Base-by-base conservation (phyloP, 2,888 invertebrate species). In the Elegia similella region DNA sequence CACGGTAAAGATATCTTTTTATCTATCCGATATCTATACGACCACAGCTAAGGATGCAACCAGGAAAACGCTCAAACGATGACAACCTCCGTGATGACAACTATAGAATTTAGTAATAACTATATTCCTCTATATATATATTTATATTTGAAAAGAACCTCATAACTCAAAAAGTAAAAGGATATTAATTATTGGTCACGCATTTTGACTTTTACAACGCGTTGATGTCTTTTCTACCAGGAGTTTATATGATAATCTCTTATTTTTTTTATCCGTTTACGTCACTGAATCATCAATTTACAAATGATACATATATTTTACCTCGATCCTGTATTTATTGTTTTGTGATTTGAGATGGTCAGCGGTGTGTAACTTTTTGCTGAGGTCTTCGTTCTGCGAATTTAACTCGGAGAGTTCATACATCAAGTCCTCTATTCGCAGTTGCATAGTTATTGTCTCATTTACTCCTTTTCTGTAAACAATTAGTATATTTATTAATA, bases 341-440 rank as follows among this genome's bases (percentile, higher is more conserved):
- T 66, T 62, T 13, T 73, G 67, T 1, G 79, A 71, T 57, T 75
- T 80, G n/a, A 74, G 60, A 60, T 80, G 70, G 46, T 86, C 83
- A 5, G 69, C 66, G 57, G 68, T 76, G 42, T 75, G 67, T 13
- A 89, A 65, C 69, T 81, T 80, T 70, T 86, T 89, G 43, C 72
- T 75, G 42, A 88, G 80, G 60, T 85, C 84, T 6, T 64, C 62
- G 58, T 86, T 90, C 61, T 82, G 75, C 0, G 84, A 74, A 65
- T 78, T 76, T 43, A 87, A 57, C 62, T 85, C 80, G 0, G 84
- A 77, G 29, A 88, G 15, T 58, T 82, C 76, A 48, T 70, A 78
- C 0, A 74, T 80, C 57, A 87, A 56, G 55, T 82, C 73, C 65
- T 90, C 86, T 1, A 70, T 72, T 17, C 80, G 77, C 23, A 85